Evolutionary conservation across 1,140 invertebrate species (phyloP).

Genomic region (Cotesia vestalis): DNA sequence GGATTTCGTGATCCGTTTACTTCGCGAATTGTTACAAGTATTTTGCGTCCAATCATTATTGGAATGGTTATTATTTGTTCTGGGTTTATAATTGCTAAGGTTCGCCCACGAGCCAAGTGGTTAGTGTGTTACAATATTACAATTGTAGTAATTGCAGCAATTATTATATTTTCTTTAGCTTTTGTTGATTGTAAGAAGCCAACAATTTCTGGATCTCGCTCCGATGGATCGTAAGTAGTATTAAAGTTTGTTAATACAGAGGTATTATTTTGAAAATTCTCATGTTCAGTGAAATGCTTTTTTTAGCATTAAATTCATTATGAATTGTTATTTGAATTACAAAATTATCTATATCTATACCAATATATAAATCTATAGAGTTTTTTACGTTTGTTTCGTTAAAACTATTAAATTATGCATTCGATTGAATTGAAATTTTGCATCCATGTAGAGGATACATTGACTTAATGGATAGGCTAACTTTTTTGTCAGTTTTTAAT

Average conservation of each 20-base stretch:
- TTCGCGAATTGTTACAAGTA: constrained; percentile 65
- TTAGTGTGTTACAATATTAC: constrained; percentile 70
- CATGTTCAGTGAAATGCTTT: no score
- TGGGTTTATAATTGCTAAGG: constrained; percentile 71
- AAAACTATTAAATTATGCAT: no score
- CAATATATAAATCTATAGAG: no score
- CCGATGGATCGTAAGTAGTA: constrained; percentile 52
- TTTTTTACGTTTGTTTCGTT: no score
- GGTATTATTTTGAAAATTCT: no score
- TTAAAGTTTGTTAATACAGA: constrained; percentile 6
- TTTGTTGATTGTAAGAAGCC: constrained; percentile 71
- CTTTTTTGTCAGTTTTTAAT: no score
- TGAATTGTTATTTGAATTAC: no score
- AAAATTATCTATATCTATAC: no score
- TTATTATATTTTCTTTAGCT: constrained; percentile 68
- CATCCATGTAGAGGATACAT: no score
- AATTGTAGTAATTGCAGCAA: constrained; percentile 60
- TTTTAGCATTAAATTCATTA: no score
- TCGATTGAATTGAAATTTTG: no score
- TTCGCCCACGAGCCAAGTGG: constrained; percentile 66
- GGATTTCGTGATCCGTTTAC: constrained; percentile 68
- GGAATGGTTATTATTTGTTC: constrained; percentile 70
- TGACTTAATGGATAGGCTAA: no score
- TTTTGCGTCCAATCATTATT: constrained; percentile 72
- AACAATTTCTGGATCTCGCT: constrained; percentile 56